Percentiles rank a stretch among this genome's conserved stretches.
phyloP scores from a whole-genome alignment of 2,113 vertebrate genomes.

The Noctilio leporinus region DNA sequence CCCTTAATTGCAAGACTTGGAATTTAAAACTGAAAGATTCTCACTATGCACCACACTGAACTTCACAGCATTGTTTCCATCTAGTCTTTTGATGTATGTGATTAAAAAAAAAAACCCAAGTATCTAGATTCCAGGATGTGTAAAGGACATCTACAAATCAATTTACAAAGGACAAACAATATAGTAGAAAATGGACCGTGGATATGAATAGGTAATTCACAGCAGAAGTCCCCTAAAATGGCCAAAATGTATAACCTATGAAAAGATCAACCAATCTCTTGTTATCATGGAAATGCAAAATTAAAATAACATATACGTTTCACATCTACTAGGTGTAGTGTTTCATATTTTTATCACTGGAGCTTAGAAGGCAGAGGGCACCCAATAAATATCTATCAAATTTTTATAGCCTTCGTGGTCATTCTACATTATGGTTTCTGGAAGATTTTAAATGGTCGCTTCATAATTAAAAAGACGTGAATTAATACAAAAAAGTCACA shows the following conservation, averaged over 20 bases:
- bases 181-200: neutral
- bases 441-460: neutral
- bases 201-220: neutral
- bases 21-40: neutral
- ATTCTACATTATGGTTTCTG: neutral
- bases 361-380: neutral
- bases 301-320: neutral
- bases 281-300: conserved; percentile 1
- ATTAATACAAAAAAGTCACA: neutral
- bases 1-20: neutral
- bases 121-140: neutral
- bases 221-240: neutral
- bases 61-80: neutral
- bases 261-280: neutral
- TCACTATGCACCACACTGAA: neutral
- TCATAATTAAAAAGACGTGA: conserved; percentile 6
- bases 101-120: neutral
- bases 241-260: neutral
- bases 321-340: neutral
- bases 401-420: neutral
- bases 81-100: neutral
- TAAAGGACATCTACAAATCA: neutral
- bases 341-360: conserved; percentile 12
- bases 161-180: neutral
- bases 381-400: neutral